These are phyloP conservation scores for Drosophila neoperkinsi DNA, from an alignment of 2,888 invertebrate genomes.

Conservation along the genomic window DNA sequence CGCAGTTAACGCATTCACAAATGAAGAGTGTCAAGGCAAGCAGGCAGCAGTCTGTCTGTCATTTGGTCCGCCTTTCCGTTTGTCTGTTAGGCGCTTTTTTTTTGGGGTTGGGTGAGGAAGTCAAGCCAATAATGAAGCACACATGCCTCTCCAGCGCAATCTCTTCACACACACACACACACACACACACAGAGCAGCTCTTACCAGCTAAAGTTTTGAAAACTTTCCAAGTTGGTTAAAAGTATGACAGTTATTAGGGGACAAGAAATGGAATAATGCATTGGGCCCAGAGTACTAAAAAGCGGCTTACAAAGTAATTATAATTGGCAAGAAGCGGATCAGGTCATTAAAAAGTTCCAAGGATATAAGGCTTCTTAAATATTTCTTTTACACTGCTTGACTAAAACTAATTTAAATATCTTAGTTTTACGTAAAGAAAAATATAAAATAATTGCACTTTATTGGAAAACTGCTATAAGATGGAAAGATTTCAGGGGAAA, in stretches of 20 bases:
- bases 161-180: neutral
- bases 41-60: slow-evolving; percentile 29
- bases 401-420: neutral
- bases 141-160: neutral
- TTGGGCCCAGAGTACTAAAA: slow-evolving; percentile 26
- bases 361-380: neutral
- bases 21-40: slow-evolving; percentile 80
- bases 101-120: slow-evolving; percentile 7
- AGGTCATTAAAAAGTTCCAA: slow-evolving; percentile 45
- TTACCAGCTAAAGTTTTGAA: slow-evolving; percentile 31
- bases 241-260: slow-evolving; percentile 15
- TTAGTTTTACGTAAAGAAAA: neutral
- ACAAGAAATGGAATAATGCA: slow-evolving; percentile 43
- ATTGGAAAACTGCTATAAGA: neutral
- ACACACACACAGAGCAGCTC: slow-evolving; percentile 9
- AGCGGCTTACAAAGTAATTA: slow-evolving; percentile 41
- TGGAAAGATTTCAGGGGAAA: neutral
- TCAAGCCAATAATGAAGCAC: slow-evolving; percentile 51
- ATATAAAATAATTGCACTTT: neutral
- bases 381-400: neutral
- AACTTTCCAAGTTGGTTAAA: slow-evolving; percentile 47
- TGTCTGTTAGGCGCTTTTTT: slow-evolving; percentile 48
- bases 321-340: slow-evolving; percentile 15
- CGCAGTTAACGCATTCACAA: slow-evolving; percentile 80
- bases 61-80: slow-evolving; percentile 26